Evolutionary conservation across 2,113 vertebrate species (phyloP).

Genomic region (Odobenus rosmarus): DNA sequence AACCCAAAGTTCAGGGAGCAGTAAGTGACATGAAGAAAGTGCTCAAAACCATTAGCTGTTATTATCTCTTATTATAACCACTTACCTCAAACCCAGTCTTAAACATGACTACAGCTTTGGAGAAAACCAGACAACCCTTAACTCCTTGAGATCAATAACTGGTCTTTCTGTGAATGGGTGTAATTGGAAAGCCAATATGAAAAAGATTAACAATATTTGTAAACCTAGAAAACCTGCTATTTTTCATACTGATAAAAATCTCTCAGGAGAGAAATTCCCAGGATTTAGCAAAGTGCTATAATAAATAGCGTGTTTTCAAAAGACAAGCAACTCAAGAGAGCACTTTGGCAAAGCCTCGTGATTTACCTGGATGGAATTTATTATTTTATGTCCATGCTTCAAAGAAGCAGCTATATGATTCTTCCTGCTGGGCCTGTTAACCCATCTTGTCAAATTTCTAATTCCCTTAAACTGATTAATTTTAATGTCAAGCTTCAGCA

Average conservation of each 20-base stretch:
- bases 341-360: background rate
- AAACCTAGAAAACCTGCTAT: slow-evolving; percentile 50
- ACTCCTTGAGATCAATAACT: slow-evolving; percentile 46
- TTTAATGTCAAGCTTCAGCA: slow-evolving; percentile 27
- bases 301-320: slow-evolving; percentile 45
- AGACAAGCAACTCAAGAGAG: background rate
- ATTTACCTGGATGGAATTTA: background rate
- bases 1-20: background rate
- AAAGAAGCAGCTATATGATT: background rate
- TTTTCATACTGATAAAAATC: slow-evolving; percentile 56
- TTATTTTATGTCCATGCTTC: background rate
- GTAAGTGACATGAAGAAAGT: background rate
- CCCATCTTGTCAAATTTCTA: background rate
- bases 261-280: slow-evolving; percentile 26
- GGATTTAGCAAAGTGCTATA: slow-evolving; percentile 41
- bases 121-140: slow-evolving; percentile 10
- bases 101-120: background rate
- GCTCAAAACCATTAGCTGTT: background rate
- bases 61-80: background rate
- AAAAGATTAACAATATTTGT: slow-evolving; percentile 16
- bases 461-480: background rate
- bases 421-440: background rate
- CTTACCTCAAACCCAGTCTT: background rate
- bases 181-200: slow-evolving; percentile 2
- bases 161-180: slow-evolving; percentile 20